Base-by-base conservation (phyloP, 1,140 invertebrate genomes). In the Eueides isabella region DNA sequence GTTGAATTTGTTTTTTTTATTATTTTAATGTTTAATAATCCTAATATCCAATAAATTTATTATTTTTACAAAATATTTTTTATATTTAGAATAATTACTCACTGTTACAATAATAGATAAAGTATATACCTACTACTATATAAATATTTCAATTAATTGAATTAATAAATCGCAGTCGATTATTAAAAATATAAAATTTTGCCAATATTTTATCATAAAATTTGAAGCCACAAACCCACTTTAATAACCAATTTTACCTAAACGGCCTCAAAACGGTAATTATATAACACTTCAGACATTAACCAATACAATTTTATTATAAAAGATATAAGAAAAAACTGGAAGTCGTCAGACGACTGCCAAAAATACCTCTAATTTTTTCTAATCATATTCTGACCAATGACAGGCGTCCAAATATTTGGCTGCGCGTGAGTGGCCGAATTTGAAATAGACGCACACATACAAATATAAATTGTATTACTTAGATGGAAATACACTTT, bases 371-470 rank as follows among this genome's bases (percentile, higher is more conserved):
- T 82, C 78, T 80, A 82, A 76, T 77, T 77, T 83, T 81, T 81
- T 81, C 78, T 82, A 84, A 82, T 72, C 67, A 26, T 38, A 61
- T 74, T 67, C 44, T 62, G 44, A 62, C 82, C 84, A 85, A 79
- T 85, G 61, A 73, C 23, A 26, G 28, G 33, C 38, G 67, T 55
- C 35, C 71, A 61, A 79, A 79, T 79, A 73, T 77, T 64, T 31
- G 74, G 61, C 62, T 83, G 81, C 81, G 81, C 74, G 62, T 64
- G 81, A 83, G 81, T 83, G 81, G 81, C 75, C 80, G 67, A 81
- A 80, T 76, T 74, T 76, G 48, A 23, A 55, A 67, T 68, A 73
- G 63, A 64, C 65, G 71, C 73, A 82, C 67, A 76, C 19, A 16
- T 35, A 29, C 41, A 67, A 33, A 66, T 19, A 12, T 14, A 69